Percentiles rank a stretch among this genome's conserved stretches.
phyloP scores from a whole-genome alignment of 2,797 vertebrate genomes.

The Chaunax sp. region DNA sequence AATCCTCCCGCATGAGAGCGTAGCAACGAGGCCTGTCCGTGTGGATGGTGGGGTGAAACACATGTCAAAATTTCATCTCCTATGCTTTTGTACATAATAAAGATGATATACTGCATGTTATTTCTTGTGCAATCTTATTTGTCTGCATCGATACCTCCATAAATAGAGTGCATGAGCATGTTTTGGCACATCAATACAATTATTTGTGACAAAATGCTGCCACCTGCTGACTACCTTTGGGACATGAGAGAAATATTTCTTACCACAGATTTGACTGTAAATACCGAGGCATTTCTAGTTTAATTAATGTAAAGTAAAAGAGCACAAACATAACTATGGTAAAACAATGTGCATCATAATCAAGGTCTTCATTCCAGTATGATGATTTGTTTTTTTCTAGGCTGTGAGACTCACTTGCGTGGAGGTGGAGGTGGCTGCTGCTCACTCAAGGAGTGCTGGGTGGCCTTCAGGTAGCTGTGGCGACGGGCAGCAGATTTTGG shows the following conservation, averaged over 20 bases:
- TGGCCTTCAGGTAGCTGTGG: slow-evolving; percentile 99
- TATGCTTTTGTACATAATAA: slow-evolving; percentile 46
- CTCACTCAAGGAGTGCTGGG: slow-evolving; percentile 95
- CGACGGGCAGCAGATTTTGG: slow-evolving; percentile 96
- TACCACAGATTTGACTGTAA: slow-evolving; percentile 2
- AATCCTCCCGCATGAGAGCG: slow-evolving; percentile 81
- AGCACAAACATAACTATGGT: slow-evolving; percentile 29
- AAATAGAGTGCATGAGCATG: background rate
- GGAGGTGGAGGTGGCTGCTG: slow-evolving; percentile 89
- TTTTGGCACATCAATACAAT: slow-evolving; percentile 2
- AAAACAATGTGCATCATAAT: slow-evolving; percentile 38
- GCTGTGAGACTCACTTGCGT: slow-evolving; percentile 86
- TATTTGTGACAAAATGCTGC: slow-evolving; percentile 69
- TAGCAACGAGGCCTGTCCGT: slow-evolving; percentile 77
- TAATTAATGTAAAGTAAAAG: slow-evolving; percentile 39
- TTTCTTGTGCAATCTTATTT: background rate
- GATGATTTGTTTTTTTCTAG: background rate
- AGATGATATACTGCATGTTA: slow-evolving; percentile 13
- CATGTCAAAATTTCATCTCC: slow-evolving; percentile 73
- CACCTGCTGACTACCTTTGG: slow-evolving; percentile 70
- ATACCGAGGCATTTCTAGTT: slow-evolving; percentile 10
- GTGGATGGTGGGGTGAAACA: slow-evolving; percentile 70
- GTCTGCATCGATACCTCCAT: background rate
- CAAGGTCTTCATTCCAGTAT: background rate
- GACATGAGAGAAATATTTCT: slow-evolving; percentile 17